Percentiles rank a stretch among this genome's conserved stretches.
These are phyloP conservation scores for Conistra vaccinii DNA, from an alignment of 2,888 invertebrate species.

Conservation along the genomic window DNA sequence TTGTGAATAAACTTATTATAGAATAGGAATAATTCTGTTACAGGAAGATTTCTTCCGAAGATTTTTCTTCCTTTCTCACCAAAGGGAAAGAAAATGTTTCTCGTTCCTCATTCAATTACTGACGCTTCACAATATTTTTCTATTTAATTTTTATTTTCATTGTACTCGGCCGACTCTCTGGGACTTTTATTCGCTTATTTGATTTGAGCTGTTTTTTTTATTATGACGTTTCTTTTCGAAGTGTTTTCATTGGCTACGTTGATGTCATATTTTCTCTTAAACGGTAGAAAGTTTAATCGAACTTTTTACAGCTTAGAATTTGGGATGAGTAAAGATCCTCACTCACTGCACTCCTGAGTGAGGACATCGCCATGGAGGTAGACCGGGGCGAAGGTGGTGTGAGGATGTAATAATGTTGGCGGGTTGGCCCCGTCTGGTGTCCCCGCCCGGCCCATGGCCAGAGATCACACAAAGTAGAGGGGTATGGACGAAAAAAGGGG, in stretches of 20 bases:
- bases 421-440: too few species aligned
- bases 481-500: too few species aligned
- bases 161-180: constrained; percentile 74
- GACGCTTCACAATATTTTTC: constrained; percentile 86
- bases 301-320: constrained; percentile 1
- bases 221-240: constrained; percentile 54
- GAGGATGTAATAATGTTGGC: too few species aligned
- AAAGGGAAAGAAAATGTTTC: constrained; percentile 74
- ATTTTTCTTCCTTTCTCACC: constrained; percentile 66
- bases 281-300: neutral
- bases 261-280: constrained; percentile 5
- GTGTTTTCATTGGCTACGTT: constrained; percentile 44
- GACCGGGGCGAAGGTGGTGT: too few species aligned
- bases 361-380: too few species aligned
- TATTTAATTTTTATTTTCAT: constrained; percentile 88
- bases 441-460: too few species aligned
- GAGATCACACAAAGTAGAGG: too few species aligned
- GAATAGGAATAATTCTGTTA: constrained; percentile 88
- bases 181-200: constrained; percentile 78
- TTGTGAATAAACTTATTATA: constrained; percentile 88
- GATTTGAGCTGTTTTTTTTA: constrained; percentile 73
- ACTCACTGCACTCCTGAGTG: too few species aligned
- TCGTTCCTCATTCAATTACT: constrained; percentile 84
- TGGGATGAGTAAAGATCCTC: too few species aligned
- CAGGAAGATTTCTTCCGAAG: constrained; percentile 75